A percentile compares a stretch with the other conserved stretches of the same genome.
Evolutionary conservation across 2,797 vertebrate genomes (phyloP).

Genomic region (Phyllotis vaccarum): DNA sequence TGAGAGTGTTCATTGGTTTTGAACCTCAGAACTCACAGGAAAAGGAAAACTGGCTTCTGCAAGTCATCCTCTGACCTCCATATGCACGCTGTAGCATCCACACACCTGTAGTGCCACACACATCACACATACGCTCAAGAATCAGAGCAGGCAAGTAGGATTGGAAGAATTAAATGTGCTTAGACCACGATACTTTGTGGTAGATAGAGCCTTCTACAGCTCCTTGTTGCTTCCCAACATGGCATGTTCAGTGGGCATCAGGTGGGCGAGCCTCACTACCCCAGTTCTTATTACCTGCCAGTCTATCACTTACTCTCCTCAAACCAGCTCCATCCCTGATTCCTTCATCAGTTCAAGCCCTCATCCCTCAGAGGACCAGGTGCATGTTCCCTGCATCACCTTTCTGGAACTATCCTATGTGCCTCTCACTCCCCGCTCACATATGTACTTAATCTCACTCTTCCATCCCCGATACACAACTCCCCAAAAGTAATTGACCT

Average conservation of each 20-base stretch:
- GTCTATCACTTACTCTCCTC: background rate
- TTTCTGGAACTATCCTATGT: background rate
- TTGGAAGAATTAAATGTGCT: background rate
- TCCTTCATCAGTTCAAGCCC: background rate
- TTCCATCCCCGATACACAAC: background rate
- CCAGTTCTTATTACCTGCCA: background rate
- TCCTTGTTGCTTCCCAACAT: no score
- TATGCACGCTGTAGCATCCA: background rate
- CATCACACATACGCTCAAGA: background rate
- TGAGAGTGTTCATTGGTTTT: background rate
- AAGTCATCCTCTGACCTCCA: background rate
- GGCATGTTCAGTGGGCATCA: background rate
- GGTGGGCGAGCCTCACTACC: background rate
- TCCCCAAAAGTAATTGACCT: background rate
- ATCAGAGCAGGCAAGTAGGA: background rate
- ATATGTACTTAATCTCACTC: background rate
- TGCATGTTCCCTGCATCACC: accelerated
- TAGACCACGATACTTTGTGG: no score
- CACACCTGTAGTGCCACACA: background rate
- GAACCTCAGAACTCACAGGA: background rate
- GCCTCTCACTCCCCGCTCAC: background rate
- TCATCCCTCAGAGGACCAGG: background rate
- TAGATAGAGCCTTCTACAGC: background rate
- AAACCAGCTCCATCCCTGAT: background rate
- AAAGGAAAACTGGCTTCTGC: background rate